Conservation (phyloP, 2,113 vertebrate species). For the rabbit (Oryctolagus cuniculus) region DNA sequence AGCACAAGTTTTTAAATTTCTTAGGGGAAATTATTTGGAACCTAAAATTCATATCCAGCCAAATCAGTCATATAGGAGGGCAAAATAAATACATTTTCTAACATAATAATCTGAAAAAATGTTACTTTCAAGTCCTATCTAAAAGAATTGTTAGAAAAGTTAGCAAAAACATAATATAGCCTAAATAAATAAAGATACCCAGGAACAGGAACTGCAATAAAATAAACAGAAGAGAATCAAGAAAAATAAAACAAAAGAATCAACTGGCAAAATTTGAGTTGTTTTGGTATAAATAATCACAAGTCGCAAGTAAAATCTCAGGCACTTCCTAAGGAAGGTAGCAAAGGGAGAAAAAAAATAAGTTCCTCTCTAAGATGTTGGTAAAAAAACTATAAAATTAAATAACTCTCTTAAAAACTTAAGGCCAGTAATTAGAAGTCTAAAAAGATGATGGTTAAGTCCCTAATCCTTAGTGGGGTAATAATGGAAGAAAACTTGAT, state of each 20-base stretch:
- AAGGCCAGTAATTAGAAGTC: not conserved
- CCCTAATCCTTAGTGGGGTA: slow-evolving; percentile 4
- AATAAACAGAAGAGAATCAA: not conserved
- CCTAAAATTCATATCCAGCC: not conserved
- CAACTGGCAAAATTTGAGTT: not conserved
- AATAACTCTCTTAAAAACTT: not conserved
- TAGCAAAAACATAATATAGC: not conserved
- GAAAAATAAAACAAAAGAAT: not conserved
- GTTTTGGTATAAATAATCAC: not conserved
- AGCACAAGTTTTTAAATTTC: not conserved
- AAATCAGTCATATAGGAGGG: not conserved
- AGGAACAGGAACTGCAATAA: not conserved
- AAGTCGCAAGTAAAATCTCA: not conserved
- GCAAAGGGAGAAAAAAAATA: not conserved
- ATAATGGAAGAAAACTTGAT: not conserved
- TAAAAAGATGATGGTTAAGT: slow-evolving; percentile 6
- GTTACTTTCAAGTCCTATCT: not conserved
- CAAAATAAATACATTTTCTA: not conserved
- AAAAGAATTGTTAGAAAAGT: slow-evolving; percentile 22
- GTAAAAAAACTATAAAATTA: not conserved
- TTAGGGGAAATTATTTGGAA: not conserved
- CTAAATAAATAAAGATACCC: not conserved
- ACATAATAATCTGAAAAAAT: not conserved
- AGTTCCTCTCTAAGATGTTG: not conserved
- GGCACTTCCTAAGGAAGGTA: not conserved